Conservation (phyloP, 2,888 invertebrate species). For the Heterodera filipjevi region DNA sequence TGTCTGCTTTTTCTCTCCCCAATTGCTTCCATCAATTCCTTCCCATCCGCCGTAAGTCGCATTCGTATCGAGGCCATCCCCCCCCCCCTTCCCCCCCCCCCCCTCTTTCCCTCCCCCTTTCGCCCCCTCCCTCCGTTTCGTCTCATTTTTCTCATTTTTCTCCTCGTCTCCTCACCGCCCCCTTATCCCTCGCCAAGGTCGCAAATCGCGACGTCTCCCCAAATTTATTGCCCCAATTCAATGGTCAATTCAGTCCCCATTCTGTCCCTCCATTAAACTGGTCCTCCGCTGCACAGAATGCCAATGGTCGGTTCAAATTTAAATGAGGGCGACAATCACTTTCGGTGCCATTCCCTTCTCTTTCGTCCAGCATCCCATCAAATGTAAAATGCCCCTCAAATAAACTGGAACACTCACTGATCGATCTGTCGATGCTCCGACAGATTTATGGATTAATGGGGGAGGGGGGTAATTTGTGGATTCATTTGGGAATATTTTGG, state of each 20-base stretch:
- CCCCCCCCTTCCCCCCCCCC: not conserved
- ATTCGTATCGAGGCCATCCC: not conserved
- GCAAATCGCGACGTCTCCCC: too few species aligned
- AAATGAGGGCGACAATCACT: not conserved
- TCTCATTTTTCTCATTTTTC: too few species aligned
- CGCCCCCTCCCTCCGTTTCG: not conserved
- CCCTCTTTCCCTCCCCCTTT: not conserved
- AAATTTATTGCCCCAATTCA: too few species aligned
- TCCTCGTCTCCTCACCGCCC: not conserved
- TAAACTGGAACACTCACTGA: not conserved
- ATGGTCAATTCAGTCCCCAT: not conserved
- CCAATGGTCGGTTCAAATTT: not conserved
- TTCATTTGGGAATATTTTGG: not conserved
- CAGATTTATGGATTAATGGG: too few species aligned
- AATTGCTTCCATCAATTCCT: not conserved
- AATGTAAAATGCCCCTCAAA: not conserved
- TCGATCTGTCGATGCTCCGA: not conserved
- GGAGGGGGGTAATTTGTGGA: not conserved
- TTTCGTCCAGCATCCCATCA: not conserved
- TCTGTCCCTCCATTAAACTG: not conserved
- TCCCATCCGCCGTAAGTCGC: not conserved
- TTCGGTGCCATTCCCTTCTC: not conserved
- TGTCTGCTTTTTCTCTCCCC: not conserved
- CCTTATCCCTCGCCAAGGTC: not conserved
- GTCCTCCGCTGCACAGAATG: not conserved